Base-by-base conservation (phyloP, 2,888 invertebrate species). In the Ochropleura leucogaster region DNA sequence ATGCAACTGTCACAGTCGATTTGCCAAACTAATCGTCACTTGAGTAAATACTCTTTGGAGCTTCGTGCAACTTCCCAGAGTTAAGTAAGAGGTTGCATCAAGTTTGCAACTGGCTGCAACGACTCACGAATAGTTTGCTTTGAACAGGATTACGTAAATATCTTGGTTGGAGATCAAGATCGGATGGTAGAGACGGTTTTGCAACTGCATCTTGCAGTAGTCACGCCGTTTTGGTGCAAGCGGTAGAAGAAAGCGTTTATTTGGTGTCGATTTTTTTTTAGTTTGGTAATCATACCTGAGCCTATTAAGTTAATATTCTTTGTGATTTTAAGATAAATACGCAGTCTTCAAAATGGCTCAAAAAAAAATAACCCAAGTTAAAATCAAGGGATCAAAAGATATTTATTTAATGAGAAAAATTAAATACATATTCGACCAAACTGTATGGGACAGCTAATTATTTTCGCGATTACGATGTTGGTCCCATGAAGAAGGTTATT, bases 71-170 rank as follows among this genome's bases (percentile, higher is more conserved):
- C 65, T 63, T 64, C 63, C 47, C 60, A 20, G 14, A 71, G 79
- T 87, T 88, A 78, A 79, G 80, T 79, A 87, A 88, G 75, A 74
- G 20, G 42, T 87, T 86, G 77, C 82, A 84, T 74, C 80, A 85
- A 79, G 55, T 51, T 55, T 78, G 71, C 72, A 65, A 70, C 55
- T 57, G 59, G 64, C 66, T 85, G 72, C 85, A 79, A 68, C 67
- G 9, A 47, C 55, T 84, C 72, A 80, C 74, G 71, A 75, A 64
- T 62, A 1, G n/a, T 62, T 72, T 42, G 70, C 66, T 79, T 74
- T 72, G 67, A 74, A n/a, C 46, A 53, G 14, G 18, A 5, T 79
- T 77, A 86, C 79, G 71, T 83, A 77, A 83, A 59, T 46, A 60
- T 67, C 53, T 76, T 18, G 18, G 46, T 51, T 72, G 55, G 84